These are phyloP conservation scores for Lethenteron reissneri DNA, from an alignment of 2,113 vertebrate genomes.

Conservation along the genomic window DNA sequence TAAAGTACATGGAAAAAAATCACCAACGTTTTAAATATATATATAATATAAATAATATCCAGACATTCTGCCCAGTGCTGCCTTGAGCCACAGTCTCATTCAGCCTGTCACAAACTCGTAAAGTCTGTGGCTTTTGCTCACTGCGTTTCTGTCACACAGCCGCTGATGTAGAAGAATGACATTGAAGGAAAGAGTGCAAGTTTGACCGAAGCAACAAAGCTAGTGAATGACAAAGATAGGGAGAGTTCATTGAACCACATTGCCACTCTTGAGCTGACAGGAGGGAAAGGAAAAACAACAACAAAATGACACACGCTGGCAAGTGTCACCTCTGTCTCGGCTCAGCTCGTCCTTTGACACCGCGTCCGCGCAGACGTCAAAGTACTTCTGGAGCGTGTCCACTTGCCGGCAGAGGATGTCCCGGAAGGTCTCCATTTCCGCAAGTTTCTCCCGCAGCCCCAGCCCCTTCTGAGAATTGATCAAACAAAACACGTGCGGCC, in stretches of 20 bases:
- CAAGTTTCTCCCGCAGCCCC: slow-evolving; percentile 77
- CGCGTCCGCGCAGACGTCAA: slow-evolving; percentile 19
- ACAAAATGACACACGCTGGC: no score
- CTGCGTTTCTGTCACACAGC: no score
- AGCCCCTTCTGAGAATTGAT: slow-evolving; percentile 55
- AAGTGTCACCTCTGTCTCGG: background rate
- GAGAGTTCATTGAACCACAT: slow-evolving; percentile 26
- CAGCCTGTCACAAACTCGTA: no score
- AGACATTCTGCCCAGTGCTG: no score
- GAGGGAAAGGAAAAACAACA: slow-evolving; percentile 17
- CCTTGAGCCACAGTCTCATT: no score
- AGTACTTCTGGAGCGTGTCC: slow-evolving; percentile 43
- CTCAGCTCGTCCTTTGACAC: background rate
- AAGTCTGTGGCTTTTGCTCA: no score
- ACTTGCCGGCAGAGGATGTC: slow-evolving; percentile 55
- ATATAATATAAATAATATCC: no score
- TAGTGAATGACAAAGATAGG: background rate
- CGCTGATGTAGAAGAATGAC: background rate
- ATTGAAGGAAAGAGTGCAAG: background rate
- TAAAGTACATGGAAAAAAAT: no score
- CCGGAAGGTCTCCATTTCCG: slow-evolving; percentile 97
- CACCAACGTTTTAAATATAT: no score
- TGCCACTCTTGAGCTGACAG: slow-evolving; percentile 76
- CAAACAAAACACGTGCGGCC: background rate
- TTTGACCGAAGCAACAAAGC: background rate